These are phyloP conservation scores for Syngnathus typhle DNA, from an alignment of 2,113 vertebrate species.

Conservation along the genomic window DNA sequence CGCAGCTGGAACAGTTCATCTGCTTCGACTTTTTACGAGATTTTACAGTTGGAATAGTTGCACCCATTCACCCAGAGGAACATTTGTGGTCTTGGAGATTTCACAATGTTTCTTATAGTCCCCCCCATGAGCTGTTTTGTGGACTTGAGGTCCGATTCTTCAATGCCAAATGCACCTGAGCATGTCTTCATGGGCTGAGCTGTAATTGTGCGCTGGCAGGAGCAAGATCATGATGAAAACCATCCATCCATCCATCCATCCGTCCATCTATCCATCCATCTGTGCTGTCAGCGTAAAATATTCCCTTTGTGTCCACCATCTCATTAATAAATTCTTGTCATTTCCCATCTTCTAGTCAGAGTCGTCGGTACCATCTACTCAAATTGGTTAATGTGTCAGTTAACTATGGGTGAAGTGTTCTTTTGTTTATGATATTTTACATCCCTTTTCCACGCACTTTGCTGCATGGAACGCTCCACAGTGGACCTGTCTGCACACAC, in stretches of 20 bases:
- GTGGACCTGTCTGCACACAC: constrained; percentile 38
- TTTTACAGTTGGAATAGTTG: not conserved
- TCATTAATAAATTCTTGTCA: too few relatives aligned
- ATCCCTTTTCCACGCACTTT: not conserved
- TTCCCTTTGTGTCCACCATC: not conserved
- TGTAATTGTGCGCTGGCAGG: not conserved
- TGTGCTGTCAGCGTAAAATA: not conserved
- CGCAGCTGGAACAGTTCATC: too few relatives aligned
- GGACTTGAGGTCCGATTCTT: not conserved
- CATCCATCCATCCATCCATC: not conserved
- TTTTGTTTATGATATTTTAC: constrained; percentile 11
- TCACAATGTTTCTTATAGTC: not conserved
- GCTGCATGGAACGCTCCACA: constrained; percentile 47
- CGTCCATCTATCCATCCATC: not conserved
- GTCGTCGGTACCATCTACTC: too few relatives aligned
- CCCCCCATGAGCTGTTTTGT: not conserved
- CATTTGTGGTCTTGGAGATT: not conserved
- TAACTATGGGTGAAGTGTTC: constrained; percentile 8
- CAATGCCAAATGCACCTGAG: too few relatives aligned
- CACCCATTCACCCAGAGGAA: not conserved
- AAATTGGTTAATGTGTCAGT: too few relatives aligned
- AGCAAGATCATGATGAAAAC: not conserved
- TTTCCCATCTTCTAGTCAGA: too few relatives aligned
- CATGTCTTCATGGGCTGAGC: not conserved
- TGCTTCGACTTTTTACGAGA: too few relatives aligned